Percentiles rank a stretch among this genome's conserved stretches.
These are phyloP conservation scores for Cheirogaleus major DNA, from an alignment of 2,797 vertebrate species.

Conservation along the genomic window DNA sequence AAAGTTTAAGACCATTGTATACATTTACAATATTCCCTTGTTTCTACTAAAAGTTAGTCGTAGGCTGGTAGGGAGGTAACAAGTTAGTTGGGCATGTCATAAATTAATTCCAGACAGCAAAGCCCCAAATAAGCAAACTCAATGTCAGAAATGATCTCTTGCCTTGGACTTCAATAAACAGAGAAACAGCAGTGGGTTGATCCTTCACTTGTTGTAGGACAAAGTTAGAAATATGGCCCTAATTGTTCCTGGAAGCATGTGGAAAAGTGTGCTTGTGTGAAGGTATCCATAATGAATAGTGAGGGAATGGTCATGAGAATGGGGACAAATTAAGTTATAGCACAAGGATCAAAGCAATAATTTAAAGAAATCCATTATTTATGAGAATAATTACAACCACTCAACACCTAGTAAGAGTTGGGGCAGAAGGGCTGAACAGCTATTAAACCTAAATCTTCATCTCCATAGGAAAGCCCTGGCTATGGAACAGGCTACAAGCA, in stretches of 20 bases:
- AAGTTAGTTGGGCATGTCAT: not conserved
- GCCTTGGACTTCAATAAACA: conserved; percentile 51
- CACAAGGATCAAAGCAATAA: not conserved
- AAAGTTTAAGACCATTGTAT: not conserved
- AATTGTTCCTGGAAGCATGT: conserved; percentile 8
- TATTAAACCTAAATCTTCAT: not conserved
- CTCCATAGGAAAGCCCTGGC: not conserved
- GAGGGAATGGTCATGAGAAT: not conserved
- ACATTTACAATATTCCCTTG: not conserved
- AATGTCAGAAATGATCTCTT: conserved; percentile 53
- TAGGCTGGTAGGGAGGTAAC: not conserved
- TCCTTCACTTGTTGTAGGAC: not conserved
- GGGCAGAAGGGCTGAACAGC: too few species aligned
- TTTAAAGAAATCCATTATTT: conserved; percentile 48
- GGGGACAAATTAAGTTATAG: conserved; percentile 35
- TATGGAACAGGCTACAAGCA: not conserved
- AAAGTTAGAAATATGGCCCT: not conserved
- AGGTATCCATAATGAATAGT: not conserved
- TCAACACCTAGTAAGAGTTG: not conserved
- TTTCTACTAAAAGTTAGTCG: not conserved
- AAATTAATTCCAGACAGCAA: conserved; percentile 45
- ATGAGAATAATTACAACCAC: conserved; percentile 7
- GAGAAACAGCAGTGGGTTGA: conserved; percentile 32
- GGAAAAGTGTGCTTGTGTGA: not conserved
- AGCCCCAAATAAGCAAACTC: conserved; percentile 48